A percentile compares a stretch with the other conserved stretches of the same genome.
Evolutionary conservation across 2,113 vertebrate genomes (phyloP).

Genomic region (Charina bottae): DNA sequence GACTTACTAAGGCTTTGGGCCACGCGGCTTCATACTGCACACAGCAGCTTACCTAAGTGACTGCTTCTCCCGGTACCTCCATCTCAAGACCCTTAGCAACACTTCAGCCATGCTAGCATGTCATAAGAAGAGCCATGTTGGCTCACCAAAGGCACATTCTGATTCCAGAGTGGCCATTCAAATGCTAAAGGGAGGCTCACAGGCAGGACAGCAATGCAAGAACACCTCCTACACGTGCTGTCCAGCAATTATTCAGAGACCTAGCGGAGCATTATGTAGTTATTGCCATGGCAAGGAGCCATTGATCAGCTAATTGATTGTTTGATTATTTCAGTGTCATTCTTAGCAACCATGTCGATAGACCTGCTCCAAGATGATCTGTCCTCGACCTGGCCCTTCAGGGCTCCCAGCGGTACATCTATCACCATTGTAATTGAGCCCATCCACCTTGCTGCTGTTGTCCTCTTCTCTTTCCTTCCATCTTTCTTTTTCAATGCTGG

Average conservation of each 20-base stretch:
- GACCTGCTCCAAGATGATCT: not conserved
- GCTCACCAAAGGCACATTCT: not conserved
- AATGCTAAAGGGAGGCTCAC: not conserved
- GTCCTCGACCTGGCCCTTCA: not conserved
- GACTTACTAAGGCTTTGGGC: not conserved
- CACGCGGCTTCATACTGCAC: not conserved
- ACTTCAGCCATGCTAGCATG: not conserved
- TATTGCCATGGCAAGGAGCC: not conserved
- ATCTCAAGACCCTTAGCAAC: not conserved
- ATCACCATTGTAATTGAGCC: not conserved
- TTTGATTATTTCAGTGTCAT: not conserved
- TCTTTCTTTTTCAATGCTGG: not conserved
- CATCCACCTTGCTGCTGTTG: not conserved
- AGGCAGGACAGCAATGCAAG: no score
- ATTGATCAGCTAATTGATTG: not conserved
- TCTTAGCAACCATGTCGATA: not conserved
- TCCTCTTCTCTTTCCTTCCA: not conserved
- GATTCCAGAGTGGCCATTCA: not conserved
- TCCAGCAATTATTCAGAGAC: not conserved
- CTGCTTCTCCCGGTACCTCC: not conserved
- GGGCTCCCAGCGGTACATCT: not conserved
- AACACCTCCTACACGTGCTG: not conserved
- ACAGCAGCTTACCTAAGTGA: not conserved
- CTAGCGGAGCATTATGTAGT: not conserved
- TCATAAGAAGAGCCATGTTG: not conserved